These are phyloP conservation scores for Eubasilissa splendida DNA, from an alignment of 2,888 invertebrate genomes.

Conservation along the genomic window DNA sequence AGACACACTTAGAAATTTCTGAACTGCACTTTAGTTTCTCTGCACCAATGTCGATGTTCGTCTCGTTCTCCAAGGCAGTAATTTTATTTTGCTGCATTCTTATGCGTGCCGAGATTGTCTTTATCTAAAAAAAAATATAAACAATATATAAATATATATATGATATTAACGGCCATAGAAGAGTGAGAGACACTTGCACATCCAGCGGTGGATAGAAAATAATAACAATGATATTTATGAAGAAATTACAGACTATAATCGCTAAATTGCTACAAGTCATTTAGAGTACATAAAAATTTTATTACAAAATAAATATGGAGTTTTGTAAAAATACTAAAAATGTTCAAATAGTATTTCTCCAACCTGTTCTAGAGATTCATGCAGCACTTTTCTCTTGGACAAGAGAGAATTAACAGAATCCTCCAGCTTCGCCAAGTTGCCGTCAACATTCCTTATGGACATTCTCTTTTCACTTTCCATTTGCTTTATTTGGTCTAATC, in stretches of 20 bases:
- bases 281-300: no score
- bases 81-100: conserved; percentile 65
- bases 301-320: no score
- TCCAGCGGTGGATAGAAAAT: no score
- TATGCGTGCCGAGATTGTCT: conserved; percentile 64
- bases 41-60: conserved; percentile 63
- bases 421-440: conserved; percentile 63
- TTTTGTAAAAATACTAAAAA: no score
- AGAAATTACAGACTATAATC: no score
- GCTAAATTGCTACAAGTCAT: no score
- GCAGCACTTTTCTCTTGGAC: conserved; percentile 63
- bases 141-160: background rate
- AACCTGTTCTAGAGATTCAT: conserved; percentile 66
- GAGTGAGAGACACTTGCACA: no score
- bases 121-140: conserved; percentile 61
- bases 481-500: conserved; percentile 35
- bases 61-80: conserved; percentile 64
- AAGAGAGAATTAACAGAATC: conserved; percentile 63
- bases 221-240: no score
- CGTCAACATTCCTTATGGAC: conserved; percentile 63
- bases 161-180: no score
- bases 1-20: conserved; percentile 63
- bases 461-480: conserved; percentile 29
- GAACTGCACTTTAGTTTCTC: conserved; percentile 61
- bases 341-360: no score